Evolutionary conservation across 37 sponge, comb jelly and placozoan species (phyloP).

Genomic region (Chondrilla cf. caribensis): DNA sequence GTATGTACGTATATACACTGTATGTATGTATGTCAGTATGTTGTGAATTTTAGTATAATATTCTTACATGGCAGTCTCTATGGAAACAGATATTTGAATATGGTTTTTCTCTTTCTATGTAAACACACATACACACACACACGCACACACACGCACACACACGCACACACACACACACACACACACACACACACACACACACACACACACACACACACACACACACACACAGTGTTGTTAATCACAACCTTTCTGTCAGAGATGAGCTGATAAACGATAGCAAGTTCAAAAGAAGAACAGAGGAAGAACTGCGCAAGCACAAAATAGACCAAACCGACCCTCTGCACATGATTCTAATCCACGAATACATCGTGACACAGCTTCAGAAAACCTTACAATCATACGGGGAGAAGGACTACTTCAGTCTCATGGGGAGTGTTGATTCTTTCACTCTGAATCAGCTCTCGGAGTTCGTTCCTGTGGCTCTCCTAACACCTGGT

Average conservation of each 20-base stretch:
- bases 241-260: constrained; percentile 22
- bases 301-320: not conserved
- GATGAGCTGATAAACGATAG: too few relatives aligned
- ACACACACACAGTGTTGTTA: constrained; percentile 37
- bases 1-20: not conserved
- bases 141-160: constrained; percentile 25
- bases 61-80: too few relatives aligned
- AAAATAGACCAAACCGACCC: not conserved
- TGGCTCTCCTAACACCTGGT: constrained; percentile 27
- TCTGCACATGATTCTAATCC: not conserved
- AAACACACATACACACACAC: constrained; percentile 11
- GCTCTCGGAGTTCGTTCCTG: constrained; percentile 26
- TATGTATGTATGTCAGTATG: not conserved
- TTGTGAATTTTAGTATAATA: not conserved
- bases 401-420: not conserved
- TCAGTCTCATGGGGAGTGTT: not conserved
- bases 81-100: too few relatives aligned
- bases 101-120: too few relatives aligned
- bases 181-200: constrained; percentile 56
- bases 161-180: constrained; percentile 53
- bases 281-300: not conserved
- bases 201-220: constrained; percentile 60
- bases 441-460: constrained; percentile 22
- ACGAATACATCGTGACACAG: not conserved
- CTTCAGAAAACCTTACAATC: not conserved